Conservation (phyloP, 2,888 invertebrate species). For the Exocentrus adspersus region DNA sequence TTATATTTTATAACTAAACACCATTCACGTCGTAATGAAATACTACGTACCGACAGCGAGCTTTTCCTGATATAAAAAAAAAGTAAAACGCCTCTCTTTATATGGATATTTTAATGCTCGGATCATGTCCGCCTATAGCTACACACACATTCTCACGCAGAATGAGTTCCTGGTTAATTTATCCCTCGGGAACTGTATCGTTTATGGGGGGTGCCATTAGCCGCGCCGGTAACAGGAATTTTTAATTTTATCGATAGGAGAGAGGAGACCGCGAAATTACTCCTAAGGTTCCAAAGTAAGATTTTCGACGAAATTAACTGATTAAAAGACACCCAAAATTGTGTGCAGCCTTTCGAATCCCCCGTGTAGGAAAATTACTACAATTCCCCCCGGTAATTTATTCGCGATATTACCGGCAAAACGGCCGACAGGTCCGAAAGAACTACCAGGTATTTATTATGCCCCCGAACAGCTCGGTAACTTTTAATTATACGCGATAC, state of each 20-base stretch:
- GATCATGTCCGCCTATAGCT: conserved; percentile 16
- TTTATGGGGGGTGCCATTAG: conserved; percentile 14
- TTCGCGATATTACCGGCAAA: conserved; percentile 39
- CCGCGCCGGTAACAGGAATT: conserved; percentile 7
- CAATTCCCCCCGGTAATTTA: conserved; percentile 43
- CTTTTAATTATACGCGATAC: conserved; percentile 49
- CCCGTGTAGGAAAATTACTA: conserved; percentile 42
- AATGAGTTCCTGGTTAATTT: conserved; percentile 17
- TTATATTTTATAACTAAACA: background rate
- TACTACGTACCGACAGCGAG: background rate
- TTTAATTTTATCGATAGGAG: conserved; percentile 15
- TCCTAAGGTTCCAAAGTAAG: too few relatives aligned
- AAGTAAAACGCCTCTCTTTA: background rate
- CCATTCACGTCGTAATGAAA: background rate
- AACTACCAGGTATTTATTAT: conserved; percentile 42
- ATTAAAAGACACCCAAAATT: too few relatives aligned
- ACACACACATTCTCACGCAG: conserved; percentile 22
- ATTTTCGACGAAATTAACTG: too few relatives aligned
- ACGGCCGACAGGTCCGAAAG: conserved; percentile 17
- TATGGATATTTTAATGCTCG: conserved; percentile 1
- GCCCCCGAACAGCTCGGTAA: conserved; percentile 37
- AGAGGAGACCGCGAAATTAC: too few relatives aligned
- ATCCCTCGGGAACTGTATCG: conserved; percentile 9
- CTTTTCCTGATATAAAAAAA: background rate
- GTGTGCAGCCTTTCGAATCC: conserved; percentile 34